Evolutionary conservation across 2,797 vertebrate species (phyloP).

Genomic region (Sebastes alutus): DNA sequence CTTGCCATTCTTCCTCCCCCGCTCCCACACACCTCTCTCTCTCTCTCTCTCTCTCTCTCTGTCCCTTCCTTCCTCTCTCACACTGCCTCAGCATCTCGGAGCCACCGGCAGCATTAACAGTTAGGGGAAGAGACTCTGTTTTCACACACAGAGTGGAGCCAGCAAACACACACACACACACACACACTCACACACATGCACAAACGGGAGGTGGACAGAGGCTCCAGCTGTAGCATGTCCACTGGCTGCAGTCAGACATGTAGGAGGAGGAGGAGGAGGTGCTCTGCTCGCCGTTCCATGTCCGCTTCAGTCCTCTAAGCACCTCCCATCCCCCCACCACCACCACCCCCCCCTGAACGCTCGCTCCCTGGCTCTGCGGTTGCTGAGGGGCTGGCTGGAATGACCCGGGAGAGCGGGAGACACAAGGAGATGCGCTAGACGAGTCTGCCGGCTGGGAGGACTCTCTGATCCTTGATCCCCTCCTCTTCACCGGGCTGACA

Average conservation of each 20-base stretch:
- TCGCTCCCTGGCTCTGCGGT: constrained; percentile 69
- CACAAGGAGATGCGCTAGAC: constrained; percentile 70
- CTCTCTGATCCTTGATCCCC: constrained; percentile 70
- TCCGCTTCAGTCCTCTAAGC: constrained; percentile 71
- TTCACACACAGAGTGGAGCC: constrained; percentile 48
- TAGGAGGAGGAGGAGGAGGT: constrained; percentile 76
- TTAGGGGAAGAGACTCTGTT: constrained; percentile 52
- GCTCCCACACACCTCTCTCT: constrained; percentile 2
- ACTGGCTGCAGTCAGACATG: constrained; percentile 72
- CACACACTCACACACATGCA: constrained; percentile 30
- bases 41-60: constrained; percentile 6
- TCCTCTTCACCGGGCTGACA: constrained; percentile 54
- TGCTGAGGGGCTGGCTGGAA: constrained; percentile 77
- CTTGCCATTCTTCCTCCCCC: constrained; percentile 29
- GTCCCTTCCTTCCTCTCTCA: constrained; percentile 31
- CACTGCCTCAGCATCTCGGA: constrained; percentile 66
- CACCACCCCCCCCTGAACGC: constrained; percentile 26
- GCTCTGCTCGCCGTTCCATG: constrained; percentile 63
- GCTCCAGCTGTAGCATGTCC: constrained; percentile 68
- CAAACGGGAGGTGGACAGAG: constrained; percentile 41
- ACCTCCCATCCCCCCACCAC: constrained; percentile 64
- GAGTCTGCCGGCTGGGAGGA: constrained; percentile 66
- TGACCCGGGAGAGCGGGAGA: constrained; percentile 75
- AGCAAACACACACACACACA: constrained; percentile 21
- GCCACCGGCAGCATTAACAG: constrained; percentile 58